Percentiles rank a stretch among this genome's conserved stretches.
Conservation (phyloP, 2,888 invertebrate species). For the Rhynchonema sp. region DNA sequence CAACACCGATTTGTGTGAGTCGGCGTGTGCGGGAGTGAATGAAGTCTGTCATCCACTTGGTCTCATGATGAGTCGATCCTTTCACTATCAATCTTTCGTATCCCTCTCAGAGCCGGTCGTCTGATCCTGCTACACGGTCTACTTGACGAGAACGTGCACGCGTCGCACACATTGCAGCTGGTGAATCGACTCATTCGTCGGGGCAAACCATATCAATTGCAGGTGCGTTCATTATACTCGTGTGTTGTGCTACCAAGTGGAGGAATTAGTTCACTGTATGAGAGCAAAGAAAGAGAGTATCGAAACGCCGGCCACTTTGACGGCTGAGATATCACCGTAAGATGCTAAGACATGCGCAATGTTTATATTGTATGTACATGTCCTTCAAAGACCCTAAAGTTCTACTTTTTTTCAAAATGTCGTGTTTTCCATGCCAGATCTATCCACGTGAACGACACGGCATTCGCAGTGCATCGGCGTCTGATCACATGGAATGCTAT, state of each 20-base stretch:
- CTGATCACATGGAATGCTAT: constrained; percentile 95
- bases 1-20: too few relatives aligned
- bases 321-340: too few relatives aligned
- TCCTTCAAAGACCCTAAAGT: constrained; percentile 3
- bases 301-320: too few relatives aligned
- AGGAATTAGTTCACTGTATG: too few relatives aligned
- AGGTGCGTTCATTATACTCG: too few relatives aligned
- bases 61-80: too few relatives aligned
- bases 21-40: too few relatives aligned
- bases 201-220: constrained; percentile 85
- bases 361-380: too few relatives aligned
- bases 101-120: constrained; percentile 37
- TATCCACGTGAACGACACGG: constrained; percentile 94
- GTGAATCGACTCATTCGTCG: constrained; percentile 68
- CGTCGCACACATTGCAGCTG: constrained; percentile 81
- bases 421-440: constrained; percentile 36
- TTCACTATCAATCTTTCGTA: background rate
- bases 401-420: constrained; percentile 1
- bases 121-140: constrained; percentile 85
- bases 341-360: too few relatives aligned
- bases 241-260: too few relatives aligned
- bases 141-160: constrained; percentile 89
- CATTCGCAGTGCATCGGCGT: constrained; percentile 70
- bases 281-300: too few relatives aligned
- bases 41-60: too few relatives aligned